A percentile compares a stretch with the other conserved stretches of the same genome.
phyloP scores from a whole-genome alignment of 2,113 vertebrate species.

The Sakesphorus luctuosus region DNA sequence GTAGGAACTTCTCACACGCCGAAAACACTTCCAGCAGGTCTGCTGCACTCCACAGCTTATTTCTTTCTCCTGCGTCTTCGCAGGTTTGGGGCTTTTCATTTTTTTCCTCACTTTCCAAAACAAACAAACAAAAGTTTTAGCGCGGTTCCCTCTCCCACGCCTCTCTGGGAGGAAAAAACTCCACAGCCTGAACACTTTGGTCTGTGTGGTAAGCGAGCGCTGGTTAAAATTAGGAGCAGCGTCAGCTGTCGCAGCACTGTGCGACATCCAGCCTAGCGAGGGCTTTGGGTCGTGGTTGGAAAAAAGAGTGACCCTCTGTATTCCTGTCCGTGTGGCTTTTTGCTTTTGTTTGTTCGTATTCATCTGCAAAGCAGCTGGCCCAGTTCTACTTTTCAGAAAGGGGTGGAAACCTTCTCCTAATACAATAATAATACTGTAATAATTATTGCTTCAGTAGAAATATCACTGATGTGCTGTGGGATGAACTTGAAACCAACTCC shows the following conservation, averaged over 20 bases:
- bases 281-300: not conserved
- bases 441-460: not conserved
- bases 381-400: not conserved
- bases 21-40: not conserved
- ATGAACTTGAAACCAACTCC: not conserved
- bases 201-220: not conserved
- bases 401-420: not conserved
- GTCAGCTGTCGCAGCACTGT: not conserved
- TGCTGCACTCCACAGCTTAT: rapidly evolving
- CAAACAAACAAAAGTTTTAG: not conserved
- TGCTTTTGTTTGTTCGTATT: not conserved
- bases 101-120: rapidly evolving
- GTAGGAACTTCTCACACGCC: not conserved
- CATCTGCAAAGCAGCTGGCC: not conserved
- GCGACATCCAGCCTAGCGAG: not conserved
- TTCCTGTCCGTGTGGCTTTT: not conserved
- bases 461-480: rapidly evolving
- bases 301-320: not conserved
- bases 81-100: not conserved
- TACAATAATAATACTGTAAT: not conserved
- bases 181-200: not conserved
- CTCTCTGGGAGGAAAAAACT: not conserved
- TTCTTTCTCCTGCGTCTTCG: not conserved
- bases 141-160: not conserved
- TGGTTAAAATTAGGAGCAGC: not conserved